Base-by-base conservation (phyloP, 1,140 invertebrate species). In the Drosophila prosaltans region DNA sequence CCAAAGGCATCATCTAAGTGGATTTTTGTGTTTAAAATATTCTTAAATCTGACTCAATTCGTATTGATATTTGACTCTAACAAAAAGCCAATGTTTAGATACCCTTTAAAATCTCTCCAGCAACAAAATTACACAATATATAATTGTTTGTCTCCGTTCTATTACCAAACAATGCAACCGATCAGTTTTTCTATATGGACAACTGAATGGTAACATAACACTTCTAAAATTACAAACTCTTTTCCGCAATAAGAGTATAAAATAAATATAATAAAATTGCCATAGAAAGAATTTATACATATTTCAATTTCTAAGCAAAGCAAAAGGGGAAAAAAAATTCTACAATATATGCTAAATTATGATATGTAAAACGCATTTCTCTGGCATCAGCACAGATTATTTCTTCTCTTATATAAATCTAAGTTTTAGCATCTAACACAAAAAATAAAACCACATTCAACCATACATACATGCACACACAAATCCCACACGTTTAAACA, bases 11-110 rank as follows among this genome's bases (percentile, higher is more conserved):
- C 45, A 51, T 51, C 45, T 51, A 51, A 51, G 45, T 51, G 45
- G 45, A 51, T 51, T 51, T 51, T 26, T 24, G 45, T 51, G 45
- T 51, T 51, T 51, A 51, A 51, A 51, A 51, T 51, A 51, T 51
- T 26, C 45, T 51, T 51, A 10, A 26, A 51, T 10, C 21, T 26
- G 4, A 51, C 24, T 51, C n/a, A 24, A 24, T 26, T 51, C 2
- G n/a, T 26, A 24, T 24, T 48, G 45, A 21, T 5, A 48, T 6
- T 21, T 24, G 2, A 48, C 3, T 26, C 0, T 26, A 7, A 1
- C 3, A 3, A 26, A 51, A 51, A 24, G 45, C 2, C 0, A 2
- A 36, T 36, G 32, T 8, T 26, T 7, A 51, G 10, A 51, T 43
- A 16, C 41, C 11, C 45, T 16, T 10, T 43, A 16, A 43, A 43